phyloP scores from a whole-genome alignment of 1,140 invertebrate genomes.

The Lepidurus packardi region DNA sequence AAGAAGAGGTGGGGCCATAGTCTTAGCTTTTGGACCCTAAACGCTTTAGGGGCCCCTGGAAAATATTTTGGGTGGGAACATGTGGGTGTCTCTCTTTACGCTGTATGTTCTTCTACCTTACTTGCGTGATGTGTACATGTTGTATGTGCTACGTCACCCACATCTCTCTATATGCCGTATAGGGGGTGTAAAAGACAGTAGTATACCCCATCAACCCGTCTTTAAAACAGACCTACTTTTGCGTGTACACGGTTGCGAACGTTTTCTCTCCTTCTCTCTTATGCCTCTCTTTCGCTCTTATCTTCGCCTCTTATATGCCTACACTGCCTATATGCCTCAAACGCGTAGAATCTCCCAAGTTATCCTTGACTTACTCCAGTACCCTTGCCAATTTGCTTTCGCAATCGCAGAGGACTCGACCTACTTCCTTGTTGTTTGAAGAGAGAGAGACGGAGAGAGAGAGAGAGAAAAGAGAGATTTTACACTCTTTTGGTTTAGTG shows the following conservation, averaged over 20 bases:
- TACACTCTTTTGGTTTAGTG: neutral
- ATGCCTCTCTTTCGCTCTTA: too few relatives aligned
- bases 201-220: neutral
- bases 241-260: neutral
- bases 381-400: slow-evolving; percentile 21
- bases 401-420: neutral
- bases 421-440: neutral
- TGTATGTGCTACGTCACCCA: neutral
- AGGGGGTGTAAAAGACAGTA: slow-evolving; percentile 1
- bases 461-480: neutral
- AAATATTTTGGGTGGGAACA: neutral
- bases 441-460: too few relatives aligned
- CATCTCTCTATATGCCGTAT: neutral
- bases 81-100: slow-evolving; percentile 1
- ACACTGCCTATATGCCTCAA: neutral
- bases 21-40: neutral
- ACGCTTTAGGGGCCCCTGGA: neutral
- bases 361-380: slow-evolving; percentile 21
- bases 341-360: neutral
- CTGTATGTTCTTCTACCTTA: neutral
- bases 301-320: neutral
- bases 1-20: neutral
- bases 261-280: too few relatives aligned
- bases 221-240: slow-evolving; percentile 2
- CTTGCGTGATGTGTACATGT: neutral